Evolutionary conservation across 2,888 invertebrate genomes (phyloP).

Genomic region (Polydrusus cervinus): DNA sequence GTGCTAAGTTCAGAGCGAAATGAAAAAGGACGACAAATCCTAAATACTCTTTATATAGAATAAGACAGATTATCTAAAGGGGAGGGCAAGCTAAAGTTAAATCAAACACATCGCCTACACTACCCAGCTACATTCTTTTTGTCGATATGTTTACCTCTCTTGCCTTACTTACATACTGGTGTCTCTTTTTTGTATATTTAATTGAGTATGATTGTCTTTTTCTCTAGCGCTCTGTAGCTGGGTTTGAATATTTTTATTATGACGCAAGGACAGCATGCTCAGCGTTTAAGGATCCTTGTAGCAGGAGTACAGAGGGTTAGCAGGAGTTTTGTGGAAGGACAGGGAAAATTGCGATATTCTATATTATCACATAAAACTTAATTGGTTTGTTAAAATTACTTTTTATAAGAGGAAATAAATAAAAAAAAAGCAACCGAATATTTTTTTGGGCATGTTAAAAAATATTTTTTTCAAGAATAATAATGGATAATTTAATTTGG

Average conservation of each 20-base stretch:
- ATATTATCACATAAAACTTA: neutral
- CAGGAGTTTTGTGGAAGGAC: neutral
- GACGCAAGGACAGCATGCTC: conserved; percentile 63
- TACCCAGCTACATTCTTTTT: conserved; percentile 8
- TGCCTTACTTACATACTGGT: conserved; percentile 1
- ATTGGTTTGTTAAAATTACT: neutral
- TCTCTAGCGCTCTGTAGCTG: neutral
- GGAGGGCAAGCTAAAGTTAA: neutral
- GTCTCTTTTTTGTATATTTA: conserved; percentile 7
- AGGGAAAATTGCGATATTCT: neutral
- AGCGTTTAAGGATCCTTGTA: conserved; percentile 62
- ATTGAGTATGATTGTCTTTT: neutral
- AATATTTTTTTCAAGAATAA: no score
- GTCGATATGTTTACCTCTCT: neutral
- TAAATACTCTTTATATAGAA: neutral
- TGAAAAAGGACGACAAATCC: neutral
- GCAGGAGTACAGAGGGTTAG: conserved; percentile 61
- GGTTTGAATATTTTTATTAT: neutral
- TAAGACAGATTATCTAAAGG: neutral
- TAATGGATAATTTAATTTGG: no score
- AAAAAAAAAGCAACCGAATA: no score
- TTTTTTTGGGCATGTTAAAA: no score
- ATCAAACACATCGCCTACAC: neutral
- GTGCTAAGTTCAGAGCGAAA: neutral
- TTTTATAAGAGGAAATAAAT: no score